Evolutionary conservation across 64 coral and sea anemone species (phyloP).

Genomic region (Orbicella faveolata): DNA sequence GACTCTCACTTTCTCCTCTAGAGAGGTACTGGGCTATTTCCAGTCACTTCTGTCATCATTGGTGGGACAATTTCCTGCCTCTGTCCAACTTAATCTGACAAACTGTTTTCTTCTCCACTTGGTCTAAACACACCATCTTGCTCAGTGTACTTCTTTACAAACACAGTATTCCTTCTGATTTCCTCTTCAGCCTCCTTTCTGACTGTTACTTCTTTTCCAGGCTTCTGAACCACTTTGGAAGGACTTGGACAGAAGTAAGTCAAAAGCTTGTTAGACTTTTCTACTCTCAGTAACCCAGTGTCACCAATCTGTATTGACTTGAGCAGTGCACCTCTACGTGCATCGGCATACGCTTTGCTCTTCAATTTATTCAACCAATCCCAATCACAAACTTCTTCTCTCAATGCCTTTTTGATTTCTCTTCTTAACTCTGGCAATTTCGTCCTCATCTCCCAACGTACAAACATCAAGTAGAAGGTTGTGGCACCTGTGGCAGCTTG

Average conservation of each 20-base stretch:
- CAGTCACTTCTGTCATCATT: no score
- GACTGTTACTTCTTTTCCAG: background rate
- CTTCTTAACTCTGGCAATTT: background rate
- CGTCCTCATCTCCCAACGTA: background rate
- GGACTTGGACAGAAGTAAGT: background rate
- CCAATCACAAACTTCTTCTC: background rate
- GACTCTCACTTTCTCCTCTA: no score
- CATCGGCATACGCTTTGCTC: background rate
- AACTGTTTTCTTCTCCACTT: no score
- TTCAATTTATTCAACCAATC: background rate
- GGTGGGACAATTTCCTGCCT: no score
- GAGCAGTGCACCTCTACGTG: background rate
- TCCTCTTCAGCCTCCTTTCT: background rate
- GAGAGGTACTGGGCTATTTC: no score
- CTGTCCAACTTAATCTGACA: no score
- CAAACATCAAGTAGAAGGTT: conserved; percentile 10
- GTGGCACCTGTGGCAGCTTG: conserved; percentile 3
- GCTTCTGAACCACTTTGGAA: background rate
- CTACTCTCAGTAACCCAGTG: background rate
- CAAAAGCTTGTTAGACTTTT: background rate
- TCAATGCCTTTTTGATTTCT: background rate
- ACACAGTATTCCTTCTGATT: background rate
- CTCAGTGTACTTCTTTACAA: background rate
- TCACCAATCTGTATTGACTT: background rate
- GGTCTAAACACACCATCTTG: no score